phyloP scores from a whole-genome alignment of 2,113 vertebrate species.

The Oreochromis spilurus region DNA sequence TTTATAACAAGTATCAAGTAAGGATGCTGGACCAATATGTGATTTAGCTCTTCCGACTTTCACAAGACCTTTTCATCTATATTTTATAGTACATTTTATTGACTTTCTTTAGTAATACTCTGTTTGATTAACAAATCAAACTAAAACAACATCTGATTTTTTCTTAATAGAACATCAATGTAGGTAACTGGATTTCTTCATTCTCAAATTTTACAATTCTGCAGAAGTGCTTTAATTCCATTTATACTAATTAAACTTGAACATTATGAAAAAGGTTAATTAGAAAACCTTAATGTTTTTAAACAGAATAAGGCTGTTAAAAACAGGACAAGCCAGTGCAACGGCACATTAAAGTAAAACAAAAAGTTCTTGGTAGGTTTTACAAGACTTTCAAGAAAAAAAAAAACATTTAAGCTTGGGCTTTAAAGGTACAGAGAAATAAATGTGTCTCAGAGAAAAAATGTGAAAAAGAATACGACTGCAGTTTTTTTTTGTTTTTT shows the following conservation, averaged over 20 bases:
- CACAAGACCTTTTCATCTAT: background rate
- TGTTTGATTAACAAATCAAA: background rate
- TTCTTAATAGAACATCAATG: background rate
- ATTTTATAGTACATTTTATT: background rate
- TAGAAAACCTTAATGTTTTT: conserved; percentile 14
- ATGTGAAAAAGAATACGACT: background rate
- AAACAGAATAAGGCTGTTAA: conserved; percentile 5
- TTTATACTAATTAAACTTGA: background rate
- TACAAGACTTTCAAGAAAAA: conserved; percentile 7
- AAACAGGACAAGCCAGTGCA: background rate
- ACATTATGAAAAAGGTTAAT: conserved; percentile 28
- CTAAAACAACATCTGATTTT: background rate
- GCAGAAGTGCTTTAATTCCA: background rate
- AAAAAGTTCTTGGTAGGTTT: conserved; percentile 6
- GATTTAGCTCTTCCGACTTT: background rate
- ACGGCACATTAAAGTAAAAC: background rate
- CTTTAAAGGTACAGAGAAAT: background rate
- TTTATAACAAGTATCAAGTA: background rate
- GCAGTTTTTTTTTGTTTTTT: background rate
- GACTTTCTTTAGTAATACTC: background rate
- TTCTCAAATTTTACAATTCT: background rate
- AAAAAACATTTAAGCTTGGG: background rate
- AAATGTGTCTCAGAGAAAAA: background rate
- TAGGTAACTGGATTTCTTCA: background rate
- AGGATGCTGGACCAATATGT: background rate